Percentiles rank a stretch among this genome's conserved stretches.
phyloP scores from a whole-genome alignment of 2,888 invertebrate species.

The Acanthosoma haemorrhoidale region DNA sequence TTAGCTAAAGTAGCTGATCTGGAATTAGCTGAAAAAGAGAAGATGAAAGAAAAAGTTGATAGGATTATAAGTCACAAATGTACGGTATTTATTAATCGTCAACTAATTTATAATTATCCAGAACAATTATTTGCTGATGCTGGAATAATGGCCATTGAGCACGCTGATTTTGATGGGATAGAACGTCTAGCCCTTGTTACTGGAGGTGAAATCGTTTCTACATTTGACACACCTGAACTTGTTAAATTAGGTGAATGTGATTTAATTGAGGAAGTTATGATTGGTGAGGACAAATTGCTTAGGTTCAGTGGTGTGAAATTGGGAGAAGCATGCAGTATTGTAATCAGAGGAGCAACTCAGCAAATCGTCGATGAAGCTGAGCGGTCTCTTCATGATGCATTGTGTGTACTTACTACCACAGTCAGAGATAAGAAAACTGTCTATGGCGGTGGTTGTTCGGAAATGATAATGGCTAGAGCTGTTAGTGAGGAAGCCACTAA shows the following conservation, averaged over 20 bases:
- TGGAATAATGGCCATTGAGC: constrained; percentile 98
- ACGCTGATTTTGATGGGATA: constrained; percentile 99
- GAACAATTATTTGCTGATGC: constrained; percentile 99
- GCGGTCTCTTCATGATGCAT: constrained; percentile 93
- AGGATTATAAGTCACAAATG: constrained; percentile 90
- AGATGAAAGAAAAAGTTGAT: constrained; percentile 97
- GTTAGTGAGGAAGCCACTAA: constrained; percentile 75
- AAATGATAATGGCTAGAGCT: constrained; percentile 95
- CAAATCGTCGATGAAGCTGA: constrained; percentile 99
- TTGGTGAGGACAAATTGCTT: constrained; percentile 92
- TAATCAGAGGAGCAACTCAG: constrained; percentile 95
- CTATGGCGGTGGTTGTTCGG: constrained; percentile 89
- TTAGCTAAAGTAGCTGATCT: constrained; percentile 95
- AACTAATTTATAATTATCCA: constrained; percentile 99
- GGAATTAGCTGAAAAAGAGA: constrained; percentile 96
- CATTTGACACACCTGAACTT: constrained; percentile 88
- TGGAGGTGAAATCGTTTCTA: constrained; percentile 97
- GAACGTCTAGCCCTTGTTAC: constrained; percentile 95
- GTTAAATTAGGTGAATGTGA: constrained; percentile 92
- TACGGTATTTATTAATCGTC: constrained; percentile 97
- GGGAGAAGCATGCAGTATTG: constrained; percentile 95
- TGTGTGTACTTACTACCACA: constrained; percentile 93
- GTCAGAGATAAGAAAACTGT: constrained; percentile 88
- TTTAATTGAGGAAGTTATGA: constrained; percentile 95
- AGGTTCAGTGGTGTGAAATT: constrained; percentile 91